Evolutionary conservation across 2,797 vertebrate genomes (phyloP), one percentile per base, ranked within the genome.

Genomic region (Schizothorax lantsangensis): DNA sequence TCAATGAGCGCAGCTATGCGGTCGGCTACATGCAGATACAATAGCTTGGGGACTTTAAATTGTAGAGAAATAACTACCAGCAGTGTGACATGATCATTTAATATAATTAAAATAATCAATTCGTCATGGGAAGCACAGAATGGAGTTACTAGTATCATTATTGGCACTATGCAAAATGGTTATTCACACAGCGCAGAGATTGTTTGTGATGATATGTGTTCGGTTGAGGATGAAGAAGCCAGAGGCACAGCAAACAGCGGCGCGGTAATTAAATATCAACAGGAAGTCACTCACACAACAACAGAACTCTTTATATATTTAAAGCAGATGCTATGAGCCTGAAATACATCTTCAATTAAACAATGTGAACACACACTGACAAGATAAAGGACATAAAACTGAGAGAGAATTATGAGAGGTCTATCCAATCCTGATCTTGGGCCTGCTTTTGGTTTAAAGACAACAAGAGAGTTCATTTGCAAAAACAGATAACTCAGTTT

Each of bases 211-310:
- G 78, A 79, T 69, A 79, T 64, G 74, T 68, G 84, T 49, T 85
- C 19, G 21, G 36, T 54, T 26, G 36, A 74, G 33, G 26, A 68
- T 72, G 73, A 82, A 43, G 43, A 57, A 88, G 86, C 43, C 69
- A 86, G 73, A 89, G 93, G 92, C 93, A 89, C 69, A 80, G 71
- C 36, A 84, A 83, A 87, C 84, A 81, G 89, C 90, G 93, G 91
- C 84, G 92, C 47, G 78, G 91, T 95, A 95, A 95, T 94, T 19
- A 90, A 86, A 64, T 90, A 89, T 91, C 90, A 91, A 93, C 92
- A 93, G 93, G 90, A 89, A 89, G 89, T 91, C 90, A 91, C 85
- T 92, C 92, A 92, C 89, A 92, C 91, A 92, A 88, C 84, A 91
- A 90, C 36, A 89, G 83, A 87, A 89, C 92, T 92, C 91, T 90